phyloP scores from a whole-genome alignment of 2,888 invertebrate species.

The Pecten maximus region DNA sequence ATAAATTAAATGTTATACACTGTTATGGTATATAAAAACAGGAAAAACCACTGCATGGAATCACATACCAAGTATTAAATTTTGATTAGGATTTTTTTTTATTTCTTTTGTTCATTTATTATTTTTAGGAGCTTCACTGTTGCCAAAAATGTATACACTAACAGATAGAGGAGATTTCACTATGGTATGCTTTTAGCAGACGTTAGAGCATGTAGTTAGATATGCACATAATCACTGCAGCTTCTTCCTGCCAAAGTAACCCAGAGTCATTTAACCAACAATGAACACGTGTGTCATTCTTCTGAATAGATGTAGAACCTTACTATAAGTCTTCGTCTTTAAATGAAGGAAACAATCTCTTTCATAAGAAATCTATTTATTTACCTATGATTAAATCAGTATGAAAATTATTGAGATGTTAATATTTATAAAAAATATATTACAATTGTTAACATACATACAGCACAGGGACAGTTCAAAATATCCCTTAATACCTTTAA shows the following conservation, averaged over 20 bases:
- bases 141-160: conserved; percentile 51
- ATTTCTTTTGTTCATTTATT: conserved; percentile 22
- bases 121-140: conserved; percentile 46
- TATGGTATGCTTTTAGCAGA: conserved; percentile 11
- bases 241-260: background rate
- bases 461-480: too few relatives aligned
- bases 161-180: background rate
- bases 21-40: too few relatives aligned
- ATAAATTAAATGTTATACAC: too few relatives aligned
- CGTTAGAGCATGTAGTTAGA: background rate
- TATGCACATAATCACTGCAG: background rate
- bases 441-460: too few relatives aligned
- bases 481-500: too few relatives aligned
- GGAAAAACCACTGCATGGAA: background rate
- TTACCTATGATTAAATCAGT: too few relatives aligned
- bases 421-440: too few relatives aligned
- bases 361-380: too few relatives aligned
- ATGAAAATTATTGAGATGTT: too few relatives aligned
- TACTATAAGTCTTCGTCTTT: background rate
- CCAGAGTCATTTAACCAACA: background rate
- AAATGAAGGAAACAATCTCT: too few relatives aligned
- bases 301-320: background rate
- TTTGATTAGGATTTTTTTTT: background rate
- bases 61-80: background rate
- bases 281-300: background rate